Conservation (phyloP, 2,113 vertebrate genomes). For the Carettochelys insculpta region DNA sequence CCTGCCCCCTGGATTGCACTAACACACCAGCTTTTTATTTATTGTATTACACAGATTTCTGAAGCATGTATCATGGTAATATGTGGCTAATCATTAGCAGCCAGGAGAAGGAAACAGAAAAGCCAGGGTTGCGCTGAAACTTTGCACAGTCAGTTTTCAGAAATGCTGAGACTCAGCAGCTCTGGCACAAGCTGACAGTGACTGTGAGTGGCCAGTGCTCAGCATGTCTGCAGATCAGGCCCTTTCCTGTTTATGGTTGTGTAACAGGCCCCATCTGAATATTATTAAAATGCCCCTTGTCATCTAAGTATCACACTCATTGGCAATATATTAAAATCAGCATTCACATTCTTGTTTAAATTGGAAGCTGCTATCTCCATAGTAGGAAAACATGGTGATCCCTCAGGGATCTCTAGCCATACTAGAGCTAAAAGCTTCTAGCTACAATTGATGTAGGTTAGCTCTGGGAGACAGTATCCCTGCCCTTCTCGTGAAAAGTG, state of each 20-base stretch:
- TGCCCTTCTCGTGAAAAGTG: background rate
- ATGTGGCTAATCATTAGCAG: background rate
- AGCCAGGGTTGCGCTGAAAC: background rate
- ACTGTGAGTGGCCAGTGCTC: background rate
- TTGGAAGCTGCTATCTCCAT: conserved; percentile 24
- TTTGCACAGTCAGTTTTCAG: background rate
- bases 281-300: background rate
- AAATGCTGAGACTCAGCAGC: background rate
- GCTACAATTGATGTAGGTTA: background rate
- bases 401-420: background rate
- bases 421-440: conserved; percentile 24
- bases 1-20: background rate
- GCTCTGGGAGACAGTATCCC: conserved; percentile 4
- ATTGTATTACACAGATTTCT: background rate
- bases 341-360: conserved; percentile 54
- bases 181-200: background rate
- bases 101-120: background rate
- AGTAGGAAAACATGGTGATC: conserved; percentile 33
- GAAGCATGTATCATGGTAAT: background rate
- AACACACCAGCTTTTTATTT: background rate
- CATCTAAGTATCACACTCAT: background rate
- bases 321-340: conserved; percentile 1
- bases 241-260: background rate
- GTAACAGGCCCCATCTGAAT: conserved; percentile 10
- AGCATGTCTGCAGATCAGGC: background rate